Evolutionary conservation across 1,140 invertebrate genomes (phyloP).

Genomic region (Aphelinus atriplicis): DNA sequence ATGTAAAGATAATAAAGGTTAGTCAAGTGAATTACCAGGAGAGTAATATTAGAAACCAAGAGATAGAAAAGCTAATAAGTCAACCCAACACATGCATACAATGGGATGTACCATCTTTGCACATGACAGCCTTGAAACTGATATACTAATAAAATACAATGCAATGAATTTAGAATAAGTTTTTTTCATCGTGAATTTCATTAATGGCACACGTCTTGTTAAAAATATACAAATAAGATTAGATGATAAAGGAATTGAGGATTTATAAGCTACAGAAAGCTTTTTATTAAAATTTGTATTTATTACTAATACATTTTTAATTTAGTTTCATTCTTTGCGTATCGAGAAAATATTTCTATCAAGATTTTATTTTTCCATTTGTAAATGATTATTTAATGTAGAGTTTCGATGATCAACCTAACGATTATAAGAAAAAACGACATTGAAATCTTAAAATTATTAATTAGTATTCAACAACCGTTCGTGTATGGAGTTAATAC

Average conservation of each 20-base stretch:
- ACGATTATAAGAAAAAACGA: neutral
- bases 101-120: constrained; percentile 48
- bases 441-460: neutral
- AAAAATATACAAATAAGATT: too few relatives aligned
- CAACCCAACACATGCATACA: constrained; percentile 6
- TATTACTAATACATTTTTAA: too few relatives aligned
- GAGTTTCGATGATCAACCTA: too few relatives aligned
- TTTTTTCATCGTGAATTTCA: constrained; percentile 12
- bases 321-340: too few relatives aligned
- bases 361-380: too few relatives aligned
- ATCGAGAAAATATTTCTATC: too few relatives aligned
- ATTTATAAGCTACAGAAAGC: too few relatives aligned
- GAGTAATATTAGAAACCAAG: neutral
- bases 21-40: neutral
- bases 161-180: constrained; percentile 42
- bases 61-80: neutral
- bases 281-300: too few relatives aligned
- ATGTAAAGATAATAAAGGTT: constrained; percentile 16
- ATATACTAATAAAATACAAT: constrained; percentile 48
- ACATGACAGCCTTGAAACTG: constrained; percentile 49
- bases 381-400: too few relatives aligned
- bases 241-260: too few relatives aligned
- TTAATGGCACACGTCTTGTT: neutral
- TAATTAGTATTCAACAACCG: neutral
- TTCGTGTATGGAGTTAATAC: neutral